phyloP scores from a whole-genome alignment of 2,797 vertebrate genomes.

The Hypotaenidia okinawae region DNA sequence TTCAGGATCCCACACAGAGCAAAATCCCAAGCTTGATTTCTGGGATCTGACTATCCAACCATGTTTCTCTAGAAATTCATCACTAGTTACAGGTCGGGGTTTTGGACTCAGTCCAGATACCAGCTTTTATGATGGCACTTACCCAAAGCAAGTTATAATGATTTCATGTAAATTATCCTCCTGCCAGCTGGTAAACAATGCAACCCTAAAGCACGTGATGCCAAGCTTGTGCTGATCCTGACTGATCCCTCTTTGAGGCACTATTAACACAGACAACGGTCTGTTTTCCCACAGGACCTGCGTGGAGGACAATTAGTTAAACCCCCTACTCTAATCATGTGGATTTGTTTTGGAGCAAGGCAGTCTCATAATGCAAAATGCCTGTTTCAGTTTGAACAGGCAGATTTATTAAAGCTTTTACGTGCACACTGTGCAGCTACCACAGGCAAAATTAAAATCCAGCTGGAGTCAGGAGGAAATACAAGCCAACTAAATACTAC shows the following conservation, averaged over 20 bases:
- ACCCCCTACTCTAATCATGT: conserved; percentile 60
- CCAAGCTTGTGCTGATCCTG: conserved; percentile 16
- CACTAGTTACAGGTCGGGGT: not conserved
- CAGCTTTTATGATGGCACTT: conserved; percentile 11
- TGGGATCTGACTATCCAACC: not conserved
- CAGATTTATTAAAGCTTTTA: conserved; percentile 70
- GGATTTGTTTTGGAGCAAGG: conserved; percentile 65
- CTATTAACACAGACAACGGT: conserved; percentile 43
- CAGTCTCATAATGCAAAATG: conserved; percentile 62
- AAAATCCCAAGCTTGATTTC: not conserved
- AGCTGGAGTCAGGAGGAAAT: conserved; percentile 62
- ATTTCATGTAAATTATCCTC: conserved; percentile 53
- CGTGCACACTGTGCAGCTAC: conserved; percentile 17
- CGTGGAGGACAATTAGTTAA: conserved; percentile 70
- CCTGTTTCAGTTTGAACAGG: conserved; percentile 65
- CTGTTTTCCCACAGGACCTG: conserved; percentile 55
- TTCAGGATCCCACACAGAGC: not conserved
- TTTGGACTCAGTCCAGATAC: not conserved
- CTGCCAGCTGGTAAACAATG: conserved; percentile 26
- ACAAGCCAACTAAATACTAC: conserved; percentile 64
- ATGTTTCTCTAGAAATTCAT: not conserved
- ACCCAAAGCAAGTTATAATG: conserved; percentile 29
- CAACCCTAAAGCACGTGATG: not conserved
- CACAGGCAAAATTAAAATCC: conserved; percentile 64
- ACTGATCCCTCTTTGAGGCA: conserved; percentile 50